phyloP scores from a whole-genome alignment of 2,797 vertebrate species.

The Ptychadena robeensis region DNA sequence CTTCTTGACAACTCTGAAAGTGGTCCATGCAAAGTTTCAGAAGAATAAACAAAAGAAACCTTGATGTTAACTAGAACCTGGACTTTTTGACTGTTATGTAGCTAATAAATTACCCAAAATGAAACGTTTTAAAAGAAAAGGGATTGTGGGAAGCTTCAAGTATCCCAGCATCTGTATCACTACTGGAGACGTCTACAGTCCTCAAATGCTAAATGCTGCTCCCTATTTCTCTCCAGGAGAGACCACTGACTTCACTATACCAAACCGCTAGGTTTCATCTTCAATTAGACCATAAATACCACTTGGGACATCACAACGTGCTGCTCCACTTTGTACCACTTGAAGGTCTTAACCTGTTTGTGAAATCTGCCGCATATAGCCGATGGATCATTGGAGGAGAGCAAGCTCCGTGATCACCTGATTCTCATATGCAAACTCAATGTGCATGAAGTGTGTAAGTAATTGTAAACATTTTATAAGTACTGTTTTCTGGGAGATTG shows the following conservation, averaged over 20 bases:
- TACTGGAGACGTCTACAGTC: conserved; percentile 3
- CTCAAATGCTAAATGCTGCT: conserved; percentile 29
- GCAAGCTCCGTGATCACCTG: neutral
- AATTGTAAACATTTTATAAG: neutral
- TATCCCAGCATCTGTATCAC: conserved; percentile 3
- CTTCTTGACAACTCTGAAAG: conserved; percentile 94
- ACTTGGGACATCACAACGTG: neutral
- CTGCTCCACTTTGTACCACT: conserved; percentile 14
- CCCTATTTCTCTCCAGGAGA: conserved; percentile 43
- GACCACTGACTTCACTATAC: conserved; percentile 4
- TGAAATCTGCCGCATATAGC: neutral
- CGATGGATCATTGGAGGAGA: neutral
- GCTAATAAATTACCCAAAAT: conserved; percentile 23
- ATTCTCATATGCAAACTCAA: neutral
- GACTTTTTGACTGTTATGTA: conserved; percentile 17
- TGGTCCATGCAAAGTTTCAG: conserved; percentile 92
- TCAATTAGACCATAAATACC: conserved; percentile 3
- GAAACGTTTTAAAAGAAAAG: neutral
- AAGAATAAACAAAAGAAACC: conserved; percentile 85
- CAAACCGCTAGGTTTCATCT: neutral
- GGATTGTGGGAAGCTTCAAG: neutral
- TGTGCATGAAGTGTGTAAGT: neutral
- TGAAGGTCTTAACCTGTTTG: conserved; percentile 6
- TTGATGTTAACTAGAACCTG: conserved; percentile 60
- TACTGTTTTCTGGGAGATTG: neutral